Percentiles rank a stretch among this genome's conserved stretches.
These are phyloP conservation scores for Sitta carolinensis DNA, from an alignment of 2,797 vertebrate genomes.

Conservation along the genomic window DNA sequence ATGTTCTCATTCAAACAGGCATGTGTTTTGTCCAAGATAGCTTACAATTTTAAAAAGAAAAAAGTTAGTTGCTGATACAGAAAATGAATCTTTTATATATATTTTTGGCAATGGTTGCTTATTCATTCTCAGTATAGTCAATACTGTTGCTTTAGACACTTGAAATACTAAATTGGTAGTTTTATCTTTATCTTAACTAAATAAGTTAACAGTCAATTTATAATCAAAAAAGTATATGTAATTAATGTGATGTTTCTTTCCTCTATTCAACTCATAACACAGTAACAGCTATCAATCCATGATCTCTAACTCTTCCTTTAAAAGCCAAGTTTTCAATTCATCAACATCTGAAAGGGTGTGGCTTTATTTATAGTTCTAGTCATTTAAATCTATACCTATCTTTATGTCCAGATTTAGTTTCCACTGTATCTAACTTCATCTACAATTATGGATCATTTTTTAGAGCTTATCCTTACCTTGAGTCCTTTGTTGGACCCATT, in stretches of 20 bases:
- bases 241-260: background rate
- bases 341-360: background rate
- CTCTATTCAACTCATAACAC: background rate
- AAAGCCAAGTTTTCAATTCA: background rate
- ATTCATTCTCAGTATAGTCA: background rate
- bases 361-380: background rate
- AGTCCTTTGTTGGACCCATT: background rate
- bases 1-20: background rate
- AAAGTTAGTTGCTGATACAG: background rate
- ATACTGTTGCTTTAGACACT: background rate
- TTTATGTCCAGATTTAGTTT: background rate
- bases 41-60: background rate
- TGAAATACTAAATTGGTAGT: background rate
- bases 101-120: background rate
- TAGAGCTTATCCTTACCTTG: background rate
- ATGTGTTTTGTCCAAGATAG: background rate
- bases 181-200: background rate
- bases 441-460: background rate
- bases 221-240: background rate
- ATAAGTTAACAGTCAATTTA: background rate
- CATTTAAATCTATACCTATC: background rate
- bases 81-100: background rate
- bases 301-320: background rate
- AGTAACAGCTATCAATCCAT: background rate
- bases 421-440: background rate